phyloP scores from a whole-genome alignment of 2,113 vertebrate genomes.

The Nibea albiflora region DNA sequence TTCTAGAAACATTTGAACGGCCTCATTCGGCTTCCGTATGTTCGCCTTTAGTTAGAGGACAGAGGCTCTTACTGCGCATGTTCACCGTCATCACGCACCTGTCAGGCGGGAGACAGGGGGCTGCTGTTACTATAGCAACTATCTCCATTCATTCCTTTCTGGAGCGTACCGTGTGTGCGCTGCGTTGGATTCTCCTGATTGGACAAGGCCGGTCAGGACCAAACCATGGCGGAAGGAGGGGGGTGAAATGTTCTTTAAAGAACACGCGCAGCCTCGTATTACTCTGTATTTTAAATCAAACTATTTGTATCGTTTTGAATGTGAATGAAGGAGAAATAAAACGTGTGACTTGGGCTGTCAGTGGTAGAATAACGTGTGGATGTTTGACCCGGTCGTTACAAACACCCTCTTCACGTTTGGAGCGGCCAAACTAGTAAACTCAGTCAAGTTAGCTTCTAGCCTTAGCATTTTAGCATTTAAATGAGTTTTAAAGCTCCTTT shows the following conservation, averaged over 20 bases:
- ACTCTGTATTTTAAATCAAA: not conserved
- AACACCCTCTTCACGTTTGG: not conserved
- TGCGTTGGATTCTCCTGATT: slow-evolving; percentile 83
- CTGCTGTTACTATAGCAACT: slow-evolving; percentile 71
- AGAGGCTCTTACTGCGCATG: too few species aligned
- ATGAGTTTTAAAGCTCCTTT: too few species aligned
- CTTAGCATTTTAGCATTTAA: too few species aligned
- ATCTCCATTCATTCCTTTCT: slow-evolving; percentile 61
- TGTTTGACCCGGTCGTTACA: not conserved
- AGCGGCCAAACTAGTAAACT: too few species aligned
- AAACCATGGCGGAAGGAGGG: slow-evolving; percentile 50
- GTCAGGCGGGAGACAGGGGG: too few species aligned
- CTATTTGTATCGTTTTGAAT: not conserved
- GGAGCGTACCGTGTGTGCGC: slow-evolving; percentile 58
- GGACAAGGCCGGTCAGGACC: slow-evolving; percentile 57
- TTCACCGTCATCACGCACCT: too few species aligned
- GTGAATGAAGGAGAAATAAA: not conserved
- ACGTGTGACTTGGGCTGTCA: too few species aligned
- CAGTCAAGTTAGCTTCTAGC: too few species aligned
- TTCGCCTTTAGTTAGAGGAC: too few species aligned
- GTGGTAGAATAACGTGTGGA: too few species aligned
- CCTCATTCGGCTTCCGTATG: too few species aligned
- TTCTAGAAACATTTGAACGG: too few species aligned
- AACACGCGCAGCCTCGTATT: not conserved
- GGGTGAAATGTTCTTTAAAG: slow-evolving; percentile 38